Evolutionary conservation across 2,113 vertebrate genomes (phyloP).

Genomic region (Melanerpes aurifrons): DNA sequence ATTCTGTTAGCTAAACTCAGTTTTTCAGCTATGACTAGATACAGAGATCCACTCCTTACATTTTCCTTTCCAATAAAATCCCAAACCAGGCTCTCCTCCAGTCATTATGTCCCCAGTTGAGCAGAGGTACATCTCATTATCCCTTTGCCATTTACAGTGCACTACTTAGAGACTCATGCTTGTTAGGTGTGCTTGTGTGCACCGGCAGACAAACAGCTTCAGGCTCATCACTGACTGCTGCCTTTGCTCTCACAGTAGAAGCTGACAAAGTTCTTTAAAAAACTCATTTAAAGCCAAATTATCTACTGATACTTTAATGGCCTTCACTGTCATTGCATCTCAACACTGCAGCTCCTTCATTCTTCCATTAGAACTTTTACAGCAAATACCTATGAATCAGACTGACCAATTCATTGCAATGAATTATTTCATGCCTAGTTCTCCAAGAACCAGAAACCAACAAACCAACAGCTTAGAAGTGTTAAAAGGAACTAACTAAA

Average conservation of each 20-base stretch:
- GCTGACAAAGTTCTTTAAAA: not conserved
- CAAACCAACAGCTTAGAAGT: not conserved
- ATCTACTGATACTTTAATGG: not conserved
- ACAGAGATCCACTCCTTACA: not conserved
- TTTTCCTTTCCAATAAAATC: not conserved
- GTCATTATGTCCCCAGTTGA: not conserved
- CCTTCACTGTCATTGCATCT: not conserved
- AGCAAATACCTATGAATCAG: not conserved
- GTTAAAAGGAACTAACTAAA: not conserved
- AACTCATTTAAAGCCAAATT: not conserved
- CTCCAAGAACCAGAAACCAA: not conserved
- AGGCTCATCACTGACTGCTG: not conserved
- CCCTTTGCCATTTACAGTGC: not conserved
- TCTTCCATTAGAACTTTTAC: not conserved
- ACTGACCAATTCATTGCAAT: not conserved
- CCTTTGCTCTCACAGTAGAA: not conserved
- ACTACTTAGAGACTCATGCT: rapidly evolving
- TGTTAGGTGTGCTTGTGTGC: not conserved
- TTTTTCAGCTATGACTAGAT: not conserved
- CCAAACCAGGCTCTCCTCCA: not conserved
- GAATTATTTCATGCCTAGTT: not conserved
- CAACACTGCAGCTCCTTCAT: not conserved
- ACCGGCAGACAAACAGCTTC: not conserved
- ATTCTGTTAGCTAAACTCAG: not conserved
- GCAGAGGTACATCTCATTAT: not conserved